Percentiles rank a stretch among this genome's conserved stretches.
phyloP scores from a whole-genome alignment of 1,140 invertebrate species.

The Heliothis virescens region DNA sequence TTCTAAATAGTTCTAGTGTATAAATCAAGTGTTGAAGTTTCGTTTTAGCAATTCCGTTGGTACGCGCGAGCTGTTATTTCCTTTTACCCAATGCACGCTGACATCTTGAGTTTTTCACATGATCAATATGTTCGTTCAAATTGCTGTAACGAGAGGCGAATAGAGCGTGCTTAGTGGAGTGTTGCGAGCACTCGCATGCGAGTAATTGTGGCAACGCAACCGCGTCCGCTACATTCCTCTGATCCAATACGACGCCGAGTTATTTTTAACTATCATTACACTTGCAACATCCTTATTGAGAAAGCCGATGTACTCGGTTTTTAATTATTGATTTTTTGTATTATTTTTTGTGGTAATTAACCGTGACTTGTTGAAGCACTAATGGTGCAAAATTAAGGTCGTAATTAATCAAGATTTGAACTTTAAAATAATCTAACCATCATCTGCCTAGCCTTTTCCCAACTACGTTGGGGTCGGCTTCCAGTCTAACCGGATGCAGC shows the following conservation, averaged over 20 bases:
- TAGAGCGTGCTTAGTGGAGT: constrained; percentile 71
- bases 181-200: constrained; percentile 77
- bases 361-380: not conserved
- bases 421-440: not conserved
- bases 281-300: constrained; percentile 52
- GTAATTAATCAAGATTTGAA: constrained; percentile 3
- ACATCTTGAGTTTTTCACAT: constrained; percentile 59
- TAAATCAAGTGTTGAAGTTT: constrained; percentile 49
- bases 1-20: constrained; percentile 48
- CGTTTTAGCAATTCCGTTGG: constrained; percentile 53
- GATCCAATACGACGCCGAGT: constrained; percentile 64
- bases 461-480: no score
- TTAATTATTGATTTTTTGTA: constrained; percentile 17
- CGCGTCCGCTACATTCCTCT: constrained; percentile 77
- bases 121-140: constrained; percentile 57
- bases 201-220: constrained; percentile 76
- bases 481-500: no score
- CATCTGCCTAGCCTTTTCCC: no score
- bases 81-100: constrained; percentile 56
- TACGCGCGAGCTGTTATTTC: constrained; percentile 59
- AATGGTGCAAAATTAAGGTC: constrained; percentile 7
- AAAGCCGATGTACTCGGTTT: constrained; percentile 32
- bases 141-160: constrained; percentile 64
- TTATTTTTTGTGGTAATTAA: constrained; percentile 14
- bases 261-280: constrained; percentile 59